Base-by-base conservation (phyloP, 2,888 invertebrate species). In the Dysmachus trigonus region DNA sequence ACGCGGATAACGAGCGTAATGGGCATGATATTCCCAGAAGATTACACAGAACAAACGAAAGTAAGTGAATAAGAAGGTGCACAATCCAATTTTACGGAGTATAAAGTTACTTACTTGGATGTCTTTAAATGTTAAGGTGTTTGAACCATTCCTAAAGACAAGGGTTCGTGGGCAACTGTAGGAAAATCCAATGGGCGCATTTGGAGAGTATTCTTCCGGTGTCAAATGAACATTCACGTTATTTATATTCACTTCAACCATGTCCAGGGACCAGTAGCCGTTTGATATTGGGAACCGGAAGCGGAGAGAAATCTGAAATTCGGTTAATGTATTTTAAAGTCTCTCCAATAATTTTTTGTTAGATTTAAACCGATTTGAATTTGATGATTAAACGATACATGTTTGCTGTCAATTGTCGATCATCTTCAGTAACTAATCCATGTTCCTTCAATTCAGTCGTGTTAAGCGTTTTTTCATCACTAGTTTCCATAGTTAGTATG, bases 181-280 rank as follows among this genome's bases (percentile, higher is more conserved):
- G 0, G 94, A 93, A 88, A 93, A 93, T 13, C 94, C 94, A 18
- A 93, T 89, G 0, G 94, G 94, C 0, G 94, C 94, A 18, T 89
- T 89, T 0, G 94, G 94, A 35, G 89, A 88, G 53, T 90, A 88
- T 1, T 91, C 91, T 1, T 89, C 91, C 73, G 86, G 89, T 7
- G 89, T 83, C 47, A 91, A 88, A 22, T 35, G 22, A 62, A 18
- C 13, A 30, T 35, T 35, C 30, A 47, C 88, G 53, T 89, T 90
- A 71, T 88, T 88, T 47, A 93, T 93, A 88, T 93, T 93, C 85
- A 94, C 93, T 89, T 94, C 94, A 15, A 94, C 94, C 0, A 93
- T 93, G 0, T 93, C 93, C 8, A 94, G 92, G 1, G 91, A 91
- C 94, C 94, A 94, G 90, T 94, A 94, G 0, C 93, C 93, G 5